Evolutionary conservation across 2,113 vertebrate genomes (phyloP).

Genomic region (Paramormyrops kingsleyae): DNA sequence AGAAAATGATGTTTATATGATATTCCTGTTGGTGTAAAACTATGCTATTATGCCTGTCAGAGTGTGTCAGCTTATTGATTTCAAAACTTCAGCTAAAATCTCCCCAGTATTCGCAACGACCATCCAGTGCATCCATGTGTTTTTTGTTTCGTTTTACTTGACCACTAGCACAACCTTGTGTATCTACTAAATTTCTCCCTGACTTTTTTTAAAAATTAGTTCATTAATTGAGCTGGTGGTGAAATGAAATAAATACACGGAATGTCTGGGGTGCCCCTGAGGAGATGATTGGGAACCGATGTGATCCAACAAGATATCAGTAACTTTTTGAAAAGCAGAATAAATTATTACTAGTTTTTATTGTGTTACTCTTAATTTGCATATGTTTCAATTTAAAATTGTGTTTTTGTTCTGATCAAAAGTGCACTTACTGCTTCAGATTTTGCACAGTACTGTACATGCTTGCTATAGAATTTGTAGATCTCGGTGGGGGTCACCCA

Average conservation of each 20-base stretch:
- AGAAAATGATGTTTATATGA: not conserved
- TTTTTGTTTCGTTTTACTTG: not conserved
- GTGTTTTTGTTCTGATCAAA: not conserved
- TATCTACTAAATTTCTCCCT: not conserved
- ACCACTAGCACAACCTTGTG: not conserved
- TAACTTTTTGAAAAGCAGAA: not conserved
- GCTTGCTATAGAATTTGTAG: not conserved
- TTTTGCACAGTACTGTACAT: not conserved
- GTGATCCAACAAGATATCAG: not conserved
- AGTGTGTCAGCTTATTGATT: not conserved
- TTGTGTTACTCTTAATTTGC: not conserved
- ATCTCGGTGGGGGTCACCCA: not conserved
- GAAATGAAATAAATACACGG: no score
- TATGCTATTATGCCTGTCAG: not conserved
- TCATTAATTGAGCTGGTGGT: no score
- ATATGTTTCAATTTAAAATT: not conserved
- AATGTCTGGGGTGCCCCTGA: no score
- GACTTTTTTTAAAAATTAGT: no score
- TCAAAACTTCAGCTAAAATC: not conserved
- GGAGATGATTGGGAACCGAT: no score
- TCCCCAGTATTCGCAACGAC: not conserved
- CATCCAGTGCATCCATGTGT: not conserved
- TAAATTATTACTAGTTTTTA: not conserved
- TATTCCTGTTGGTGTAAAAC: not conserved
- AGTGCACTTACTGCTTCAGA: not conserved